A percentile compares a stretch with the other conserved stretches of the same genome.
Conservation (phyloP, 2,888 invertebrate species). For the Schrankia costaestrigalis region DNA sequence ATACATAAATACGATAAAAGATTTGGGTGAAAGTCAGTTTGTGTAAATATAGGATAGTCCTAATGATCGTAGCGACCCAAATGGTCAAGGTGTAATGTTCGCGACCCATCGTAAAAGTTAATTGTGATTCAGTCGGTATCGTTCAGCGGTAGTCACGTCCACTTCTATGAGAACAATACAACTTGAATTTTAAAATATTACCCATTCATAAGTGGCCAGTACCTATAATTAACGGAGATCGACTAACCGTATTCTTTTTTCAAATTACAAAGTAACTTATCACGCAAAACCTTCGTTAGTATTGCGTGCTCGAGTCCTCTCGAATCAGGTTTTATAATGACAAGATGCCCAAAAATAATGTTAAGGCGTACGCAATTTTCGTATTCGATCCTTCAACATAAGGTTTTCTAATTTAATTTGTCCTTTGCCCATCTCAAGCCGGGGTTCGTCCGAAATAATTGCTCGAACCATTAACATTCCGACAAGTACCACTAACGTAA, state of each 20-base stretch:
- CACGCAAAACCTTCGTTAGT: constrained; percentile 33
- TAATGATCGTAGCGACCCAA: constrained; percentile 24
- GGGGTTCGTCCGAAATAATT: constrained; percentile 54
- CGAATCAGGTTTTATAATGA: constrained; percentile 15
- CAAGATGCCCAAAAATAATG: constrained; percentile 17
- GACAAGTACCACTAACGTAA: constrained; percentile 43
- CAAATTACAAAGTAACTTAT: constrained; percentile 19
- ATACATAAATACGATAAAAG: constrained; percentile 17
- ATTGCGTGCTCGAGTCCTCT: constrained; percentile 31
- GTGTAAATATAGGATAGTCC: constrained; percentile 17
- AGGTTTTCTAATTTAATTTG: constrained; percentile 42
- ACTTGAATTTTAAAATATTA: constrained; percentile 46
- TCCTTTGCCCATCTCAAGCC: constrained; percentile 45
- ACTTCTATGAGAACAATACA: constrained; percentile 45
- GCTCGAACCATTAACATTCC: constrained; percentile 64
- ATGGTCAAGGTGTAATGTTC: constrained; percentile 34
- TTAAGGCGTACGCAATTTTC: constrained; percentile 22
- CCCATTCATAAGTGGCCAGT: constrained; percentile 53
- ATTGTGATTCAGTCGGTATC: constrained; percentile 55
- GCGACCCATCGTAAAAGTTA: constrained; percentile 45
- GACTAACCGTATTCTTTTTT: constrained; percentile 23
- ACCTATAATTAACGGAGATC: constrained; percentile 35
- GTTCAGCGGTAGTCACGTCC: constrained; percentile 57
- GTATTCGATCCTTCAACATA: constrained; percentile 21
- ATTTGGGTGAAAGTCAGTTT: constrained; percentile 16